Evolutionary conservation across 2,797 vertebrate species (phyloP).

Genomic region (Toxotes lorentzi): DNA sequence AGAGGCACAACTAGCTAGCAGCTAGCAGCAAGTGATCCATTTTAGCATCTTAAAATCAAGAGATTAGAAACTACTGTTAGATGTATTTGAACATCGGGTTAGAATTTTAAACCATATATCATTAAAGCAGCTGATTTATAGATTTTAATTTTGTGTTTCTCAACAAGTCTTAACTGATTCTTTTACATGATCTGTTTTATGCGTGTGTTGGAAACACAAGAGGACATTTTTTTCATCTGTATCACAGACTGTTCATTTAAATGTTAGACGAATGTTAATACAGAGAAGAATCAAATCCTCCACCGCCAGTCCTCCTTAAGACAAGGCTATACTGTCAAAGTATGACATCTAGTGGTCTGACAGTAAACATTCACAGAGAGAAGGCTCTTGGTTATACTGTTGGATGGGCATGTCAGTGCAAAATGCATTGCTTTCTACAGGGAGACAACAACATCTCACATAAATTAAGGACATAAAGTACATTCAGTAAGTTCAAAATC

Average conservation of each 20-base stretch:
- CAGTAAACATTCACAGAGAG: neutral
- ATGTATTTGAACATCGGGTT: neutral
- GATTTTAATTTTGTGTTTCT: neutral
- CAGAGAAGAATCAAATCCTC: neutral
- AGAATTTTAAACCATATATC: no score
- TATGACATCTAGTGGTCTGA: conserved; percentile 70
- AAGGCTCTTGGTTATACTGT: neutral
- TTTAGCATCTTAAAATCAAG: neutral
- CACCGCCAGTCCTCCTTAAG: neutral
- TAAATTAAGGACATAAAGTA: neutral
- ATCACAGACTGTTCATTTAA: neutral
- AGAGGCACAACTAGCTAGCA: neutral
- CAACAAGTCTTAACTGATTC: neutral
- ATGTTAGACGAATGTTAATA: neutral
- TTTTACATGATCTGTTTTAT: neutral
- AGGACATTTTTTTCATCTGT: neutral
- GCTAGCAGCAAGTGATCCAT: neutral
- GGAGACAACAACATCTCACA: neutral
- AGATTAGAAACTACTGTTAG: neutral
- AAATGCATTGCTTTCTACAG: neutral
- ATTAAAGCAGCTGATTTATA: neutral
- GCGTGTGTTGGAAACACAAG: no score
- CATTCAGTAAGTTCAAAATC: neutral
- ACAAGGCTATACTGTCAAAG: conserved; percentile 4
- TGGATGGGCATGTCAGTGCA: neutral